phyloP scores from a whole-genome alignment of 2,797 vertebrate species.

The Sebastes kiyomatsui region DNA sequence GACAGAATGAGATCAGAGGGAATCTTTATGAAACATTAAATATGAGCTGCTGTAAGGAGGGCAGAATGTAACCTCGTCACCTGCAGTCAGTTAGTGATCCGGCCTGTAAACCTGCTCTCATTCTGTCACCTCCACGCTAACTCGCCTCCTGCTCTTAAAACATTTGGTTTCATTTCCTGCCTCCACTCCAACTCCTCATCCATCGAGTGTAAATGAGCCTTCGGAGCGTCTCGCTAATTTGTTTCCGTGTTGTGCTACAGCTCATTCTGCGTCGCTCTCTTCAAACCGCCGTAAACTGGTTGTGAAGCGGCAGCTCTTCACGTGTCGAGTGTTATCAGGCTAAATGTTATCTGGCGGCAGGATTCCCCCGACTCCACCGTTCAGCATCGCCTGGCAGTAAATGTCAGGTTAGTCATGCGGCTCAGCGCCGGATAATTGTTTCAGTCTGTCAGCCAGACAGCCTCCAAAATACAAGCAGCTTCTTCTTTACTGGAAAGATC shows the following conservation, averaged over 20 bases:
- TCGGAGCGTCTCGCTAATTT: background rate
- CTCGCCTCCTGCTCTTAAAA: background rate
- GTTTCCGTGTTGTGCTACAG: background rate
- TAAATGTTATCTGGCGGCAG: slow-evolving; percentile 30
- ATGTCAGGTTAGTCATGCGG: slow-evolving; percentile 26
- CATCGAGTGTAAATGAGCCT: slow-evolving; percentile 23
- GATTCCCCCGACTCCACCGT: slow-evolving; percentile 25
- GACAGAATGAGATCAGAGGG: slow-evolving; percentile 20
- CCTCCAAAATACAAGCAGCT: background rate
- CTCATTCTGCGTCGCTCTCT: background rate
- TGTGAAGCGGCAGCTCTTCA: background rate
- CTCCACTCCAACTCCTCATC: background rate
- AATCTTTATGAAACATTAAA: background rate
- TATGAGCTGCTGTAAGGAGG: background rate
- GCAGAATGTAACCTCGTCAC: background rate
- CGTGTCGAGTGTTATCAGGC: slow-evolving; percentile 30
- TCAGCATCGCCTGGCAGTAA: slow-evolving; percentile 29
- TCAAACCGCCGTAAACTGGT: background rate
- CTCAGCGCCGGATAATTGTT: slow-evolving; percentile 11
- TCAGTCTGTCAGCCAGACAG: slow-evolving; percentile 3
- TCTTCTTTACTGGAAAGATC: background rate
- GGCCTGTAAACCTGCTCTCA: slow-evolving; percentile 4
- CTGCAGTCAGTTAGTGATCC: background rate
- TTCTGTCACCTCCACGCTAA: background rate
- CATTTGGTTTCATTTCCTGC: background rate